phyloP scores from a whole-genome alignment of 2,797 vertebrate genomes.

The Lepidocolaptes lacrymiger region DNA sequence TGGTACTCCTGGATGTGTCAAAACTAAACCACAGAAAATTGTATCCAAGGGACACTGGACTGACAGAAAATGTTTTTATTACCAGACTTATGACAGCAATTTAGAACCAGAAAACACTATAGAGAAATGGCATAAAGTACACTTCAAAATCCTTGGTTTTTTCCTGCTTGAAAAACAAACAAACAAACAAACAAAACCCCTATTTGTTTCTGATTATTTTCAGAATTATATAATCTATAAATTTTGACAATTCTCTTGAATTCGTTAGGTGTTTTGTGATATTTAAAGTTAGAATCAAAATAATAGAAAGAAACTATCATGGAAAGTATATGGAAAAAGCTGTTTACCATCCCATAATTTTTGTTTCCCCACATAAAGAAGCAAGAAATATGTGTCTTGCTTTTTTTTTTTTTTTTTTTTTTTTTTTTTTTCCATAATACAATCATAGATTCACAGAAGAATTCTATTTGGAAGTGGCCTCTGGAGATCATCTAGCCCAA shows the following conservation, averaged over 20 bases:
- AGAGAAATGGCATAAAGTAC: background rate
- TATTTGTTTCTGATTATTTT: background rate
- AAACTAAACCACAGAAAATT: background rate
- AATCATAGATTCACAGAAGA: background rate
- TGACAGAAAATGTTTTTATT: background rate
- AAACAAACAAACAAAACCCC: too few species aligned
- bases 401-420: too few species aligned
- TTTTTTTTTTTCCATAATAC: background rate
- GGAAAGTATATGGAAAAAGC: accelerated
- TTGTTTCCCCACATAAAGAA: background rate
- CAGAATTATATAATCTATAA: background rate
- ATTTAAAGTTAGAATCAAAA: background rate
- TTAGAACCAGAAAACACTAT: background rate
- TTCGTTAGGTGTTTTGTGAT: background rate
- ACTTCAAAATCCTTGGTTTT: background rate
- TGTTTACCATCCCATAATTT: background rate
- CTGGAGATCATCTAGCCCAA: background rate
- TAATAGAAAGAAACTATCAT: background rate
- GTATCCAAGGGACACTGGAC: background rate
- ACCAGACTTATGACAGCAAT: background rate
- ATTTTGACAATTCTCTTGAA: background rate
- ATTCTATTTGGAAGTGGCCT: background rate
- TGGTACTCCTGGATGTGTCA: background rate
- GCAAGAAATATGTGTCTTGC: background rate
- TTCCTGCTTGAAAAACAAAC: background rate